Percentiles rank a stretch among this genome's conserved stretches.
Conservation (phyloP, 2,888 invertebrate species). For the Embidobia sp. region DNA sequence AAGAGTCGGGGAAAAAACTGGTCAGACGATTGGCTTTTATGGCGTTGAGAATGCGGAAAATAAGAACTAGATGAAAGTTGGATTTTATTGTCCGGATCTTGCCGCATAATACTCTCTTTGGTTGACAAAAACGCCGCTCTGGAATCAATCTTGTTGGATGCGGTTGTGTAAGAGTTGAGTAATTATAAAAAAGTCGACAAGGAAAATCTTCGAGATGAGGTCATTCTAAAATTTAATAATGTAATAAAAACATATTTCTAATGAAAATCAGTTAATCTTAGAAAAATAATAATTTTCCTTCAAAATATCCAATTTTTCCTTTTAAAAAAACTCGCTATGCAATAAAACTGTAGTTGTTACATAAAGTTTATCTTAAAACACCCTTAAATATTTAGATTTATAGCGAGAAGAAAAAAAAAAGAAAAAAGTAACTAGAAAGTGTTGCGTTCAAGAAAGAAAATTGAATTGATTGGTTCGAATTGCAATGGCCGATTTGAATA, state of each 20-base stretch:
- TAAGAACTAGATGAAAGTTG: constrained; percentile 57
- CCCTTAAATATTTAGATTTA: no score
- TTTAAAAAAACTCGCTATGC: no score
- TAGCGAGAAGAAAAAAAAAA: no score
- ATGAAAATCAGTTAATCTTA: no score
- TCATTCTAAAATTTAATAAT: no score
- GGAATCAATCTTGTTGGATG: constrained; percentile 23
- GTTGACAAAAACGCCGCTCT: constrained; percentile 21
- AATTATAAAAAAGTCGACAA: constrained; percentile 2
- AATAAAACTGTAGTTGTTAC: no score
- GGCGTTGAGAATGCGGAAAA: constrained; percentile 58
- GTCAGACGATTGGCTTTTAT: constrained; percentile 56
- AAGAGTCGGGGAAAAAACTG: constrained; percentile 48
- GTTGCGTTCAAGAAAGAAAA: constrained; percentile 19
- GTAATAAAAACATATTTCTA: no score
- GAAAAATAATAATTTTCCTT: no score
- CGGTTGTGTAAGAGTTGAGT: constrained; percentile 6
- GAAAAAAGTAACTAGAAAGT: constrained; percentile 26
- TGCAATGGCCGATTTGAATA: constrained; percentile 48
- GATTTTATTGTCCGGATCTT: constrained; percentile 26
- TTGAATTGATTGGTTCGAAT: constrained; percentile 30
- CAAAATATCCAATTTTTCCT: no score
- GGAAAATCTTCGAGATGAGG: not conserved
- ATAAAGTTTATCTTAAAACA: no score
- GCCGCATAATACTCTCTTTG: constrained; percentile 35